phyloP scores from a whole-genome alignment of 2,888 invertebrate species.

The Coenonympha arcania region DNA sequence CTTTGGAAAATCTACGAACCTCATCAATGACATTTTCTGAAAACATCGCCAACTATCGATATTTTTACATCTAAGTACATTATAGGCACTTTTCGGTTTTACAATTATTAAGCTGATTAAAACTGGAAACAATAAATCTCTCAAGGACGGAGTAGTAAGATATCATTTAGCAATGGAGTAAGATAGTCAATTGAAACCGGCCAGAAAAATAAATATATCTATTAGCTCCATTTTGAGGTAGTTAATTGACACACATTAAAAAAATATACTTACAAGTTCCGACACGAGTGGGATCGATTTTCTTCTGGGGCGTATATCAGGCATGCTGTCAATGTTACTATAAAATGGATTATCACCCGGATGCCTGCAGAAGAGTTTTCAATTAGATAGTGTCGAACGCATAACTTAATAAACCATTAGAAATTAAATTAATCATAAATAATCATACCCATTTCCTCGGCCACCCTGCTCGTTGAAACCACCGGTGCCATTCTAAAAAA shows the following conservation, averaged over 20 bases:
- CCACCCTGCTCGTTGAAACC: conserved; percentile 84
- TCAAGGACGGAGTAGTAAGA: no score
- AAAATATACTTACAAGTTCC: conserved; percentile 90
- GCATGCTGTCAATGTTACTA: conserved; percentile 99
- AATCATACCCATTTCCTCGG: conserved; percentile 85
- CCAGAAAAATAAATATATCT: conserved; percentile 48
- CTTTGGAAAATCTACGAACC: conserved; percentile 31
- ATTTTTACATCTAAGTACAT: no score
- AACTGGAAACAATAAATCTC: no score
- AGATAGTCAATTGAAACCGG: conserved; percentile 60
- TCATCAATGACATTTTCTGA: conserved; percentile 18
- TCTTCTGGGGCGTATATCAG: conserved; percentile 96
- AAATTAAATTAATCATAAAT: no score
- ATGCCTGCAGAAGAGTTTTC: conserved; percentile 74
- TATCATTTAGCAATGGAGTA: no score
- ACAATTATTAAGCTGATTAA: no score
- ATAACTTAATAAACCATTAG: no score
- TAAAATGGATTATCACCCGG: conserved; percentile 98
- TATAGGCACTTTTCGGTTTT: no score
- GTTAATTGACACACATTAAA: background rate
- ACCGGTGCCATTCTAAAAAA: conserved; percentile 90
- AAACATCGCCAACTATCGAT: conserved; percentile 3
- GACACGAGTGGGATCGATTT: conserved; percentile 99
- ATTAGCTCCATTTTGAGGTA: conserved; percentile 43
- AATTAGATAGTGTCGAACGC: conserved; percentile 1